Evolutionary conservation across 1,140 invertebrate genomes (phyloP), one percentile per base, ranked within the genome.

Genomic region (Subanguina moxae): DNA sequence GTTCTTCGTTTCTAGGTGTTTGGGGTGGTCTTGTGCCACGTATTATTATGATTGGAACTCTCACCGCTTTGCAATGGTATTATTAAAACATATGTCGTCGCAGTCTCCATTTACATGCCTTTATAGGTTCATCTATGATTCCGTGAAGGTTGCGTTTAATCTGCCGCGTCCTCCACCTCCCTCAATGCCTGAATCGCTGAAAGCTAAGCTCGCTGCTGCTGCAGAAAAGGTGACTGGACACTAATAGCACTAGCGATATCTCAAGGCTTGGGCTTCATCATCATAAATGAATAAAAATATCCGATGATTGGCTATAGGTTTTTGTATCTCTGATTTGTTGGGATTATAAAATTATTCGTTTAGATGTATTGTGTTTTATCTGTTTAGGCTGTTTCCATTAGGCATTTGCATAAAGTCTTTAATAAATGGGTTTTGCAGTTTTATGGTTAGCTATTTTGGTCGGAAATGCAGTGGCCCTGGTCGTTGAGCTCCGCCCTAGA

Each of bases 31-130:
- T 99, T 23, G 87, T 88, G 68, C 92, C 96, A 57, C 93, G 96
- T 87, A 99, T 99, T 82, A 89, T 98, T 68, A 99, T 99, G 95
- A 98, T 99, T 83, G 95, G 95, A 89, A 99, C 95, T 13, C 86
- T 99, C 57, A 98, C 95, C 52, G 95, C 93, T 32, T 88, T 93
- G 56, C 95, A 99, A 84, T 99, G 95, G 95, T 71, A 13, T 62
- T 32, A 9, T 27, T 59, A 27, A 27, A 11, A 45, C 43, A n/a
- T 13, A 45, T 45, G 43, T 45, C 11, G 43, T 45, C n/a, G n/a
- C n/a, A 45, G n/a, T 45, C n/a, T n/a, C 11, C 11, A 45, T 45
- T 45, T 45, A 45, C 11, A 45, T n/a, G 11, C n/a, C n/a, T 45
- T 13, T 45, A 13, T 45, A 70, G 68, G 68, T 98, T 99, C 86